Evolutionary conservation across 1,140 invertebrate genomes (phyloP).

Genomic region (Tetranychus cinnabarinus): DNA sequence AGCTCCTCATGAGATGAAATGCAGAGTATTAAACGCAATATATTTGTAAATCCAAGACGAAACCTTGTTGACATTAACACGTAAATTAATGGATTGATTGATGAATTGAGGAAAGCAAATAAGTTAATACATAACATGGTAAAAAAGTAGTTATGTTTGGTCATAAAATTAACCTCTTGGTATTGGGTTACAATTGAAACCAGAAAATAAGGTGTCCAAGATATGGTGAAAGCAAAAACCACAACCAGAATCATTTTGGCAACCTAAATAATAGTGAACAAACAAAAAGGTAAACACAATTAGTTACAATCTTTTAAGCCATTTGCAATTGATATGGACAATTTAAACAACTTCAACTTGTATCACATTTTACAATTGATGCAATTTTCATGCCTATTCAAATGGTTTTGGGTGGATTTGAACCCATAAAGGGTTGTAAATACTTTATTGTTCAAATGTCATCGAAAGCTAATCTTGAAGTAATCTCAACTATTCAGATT

Average conservation of each 20-base stretch:
- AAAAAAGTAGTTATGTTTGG: constrained; percentile 23
- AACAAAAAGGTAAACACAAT: not conserved
- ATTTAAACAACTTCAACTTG: no score
- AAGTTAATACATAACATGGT: constrained; percentile 27
- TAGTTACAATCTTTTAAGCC: not conserved
- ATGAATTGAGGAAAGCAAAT: constrained; percentile 25
- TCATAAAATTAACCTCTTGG: constrained; percentile 20
- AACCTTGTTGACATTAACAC: constrained; percentile 25
- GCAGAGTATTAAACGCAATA: not conserved
- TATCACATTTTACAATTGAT: no score
- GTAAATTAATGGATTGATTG: constrained; percentile 27
- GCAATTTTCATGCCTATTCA: no score
- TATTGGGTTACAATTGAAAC: constrained; percentile 23
- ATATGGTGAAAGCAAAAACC: constrained; percentile 21
- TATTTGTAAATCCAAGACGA: constrained; percentile 15
- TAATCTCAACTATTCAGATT: no score
- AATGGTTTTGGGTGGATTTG: no score
- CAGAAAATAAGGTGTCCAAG: constrained; percentile 26
- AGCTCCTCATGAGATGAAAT: not conserved
- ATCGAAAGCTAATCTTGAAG: no score
- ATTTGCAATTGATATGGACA: not conserved
- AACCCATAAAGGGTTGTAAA: no score
- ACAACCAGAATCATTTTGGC: constrained; percentile 25
- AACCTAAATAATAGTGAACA: constrained; percentile 15
- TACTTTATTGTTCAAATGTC: no score